Conservation (phyloP, 2,113 vertebrate genomes). For the Isichthys henryi region DNA sequence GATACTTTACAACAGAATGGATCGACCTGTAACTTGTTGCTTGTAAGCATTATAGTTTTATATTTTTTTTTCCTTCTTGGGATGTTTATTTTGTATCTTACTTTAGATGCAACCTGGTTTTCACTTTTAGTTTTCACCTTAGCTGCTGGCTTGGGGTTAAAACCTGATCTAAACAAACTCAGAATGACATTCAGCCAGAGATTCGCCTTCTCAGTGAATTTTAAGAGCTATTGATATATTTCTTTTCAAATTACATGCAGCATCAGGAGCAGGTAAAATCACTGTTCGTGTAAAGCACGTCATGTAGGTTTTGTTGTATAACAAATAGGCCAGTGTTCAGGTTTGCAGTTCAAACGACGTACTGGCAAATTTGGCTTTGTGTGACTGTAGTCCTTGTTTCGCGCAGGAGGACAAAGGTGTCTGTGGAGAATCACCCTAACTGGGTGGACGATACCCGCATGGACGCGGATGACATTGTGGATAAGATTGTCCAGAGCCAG, state of each 20-base stretch:
- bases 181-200: neutral
- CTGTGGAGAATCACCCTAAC: conserved; percentile 81
- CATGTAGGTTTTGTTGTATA: neutral
- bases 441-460: conserved; percentile 96
- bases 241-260: neutral
- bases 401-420: conserved; percentile 86
- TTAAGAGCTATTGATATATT: neutral
- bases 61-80: too few relatives aligned
- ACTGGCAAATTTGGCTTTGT: neutral
- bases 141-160: neutral
- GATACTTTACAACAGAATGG: neutral
- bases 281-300: neutral
- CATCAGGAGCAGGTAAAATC: neutral
- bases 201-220: neutral
- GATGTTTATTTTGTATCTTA: too few relatives aligned
- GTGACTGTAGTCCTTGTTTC: neutral
- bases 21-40: neutral
- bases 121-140: neutral
- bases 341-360: neutral
- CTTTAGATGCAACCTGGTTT: too few relatives aligned
- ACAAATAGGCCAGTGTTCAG: neutral
- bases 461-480: conserved; percentile 90
- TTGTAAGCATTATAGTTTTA: too few relatives aligned
- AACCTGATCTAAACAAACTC: neutral
- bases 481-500: conserved; percentile 97